Base-by-base conservation (phyloP, 2,797 vertebrate genomes). In the Liasis olivaceus region DNA sequence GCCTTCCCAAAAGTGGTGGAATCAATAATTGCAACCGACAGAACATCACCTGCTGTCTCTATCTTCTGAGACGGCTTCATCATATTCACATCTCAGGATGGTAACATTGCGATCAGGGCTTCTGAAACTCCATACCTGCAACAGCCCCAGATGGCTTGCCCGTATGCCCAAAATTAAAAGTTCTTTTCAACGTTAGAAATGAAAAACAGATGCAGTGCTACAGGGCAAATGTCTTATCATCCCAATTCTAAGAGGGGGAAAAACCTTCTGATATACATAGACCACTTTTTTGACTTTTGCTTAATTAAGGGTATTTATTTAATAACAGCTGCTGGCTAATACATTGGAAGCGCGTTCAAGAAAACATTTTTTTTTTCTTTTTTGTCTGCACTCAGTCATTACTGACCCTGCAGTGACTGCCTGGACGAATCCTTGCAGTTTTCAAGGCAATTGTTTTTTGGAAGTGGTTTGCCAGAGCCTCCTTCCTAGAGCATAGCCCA, bases 291-390 rank as follows among this genome's bases (percentile, higher is more conserved):
- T 95, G 94, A 95, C 88, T 91, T 56, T 85, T 87, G 54, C 92
- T 95, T 96, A 93, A 90, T 94, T 95, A 96, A 95, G 93, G 93
- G 88, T 91, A 89, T 85, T 77, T 93, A 92, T 85, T 95, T 95
- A 96, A 91, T 47, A 77, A 95, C 91, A 96, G 93, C 94, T 89
- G 26, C 1, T 0, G 92, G 94, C 93, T 94, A 47, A 4, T 93
- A 69, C 93, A 93, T 97, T 94, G 95, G 92, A 56, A 89, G 94
- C 94, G 47, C 85, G 59, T 59, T 28, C 26, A 42, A 89, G 26
- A 42, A 62, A 59, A 59, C 42, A 72, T 20, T n/a, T n/a, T n/a
- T n/a, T n/a, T n/a, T n/a, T n/a, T n/a, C n/a, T n/a, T n/a, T n/a
- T n/a, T n/a, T n/a, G n/a, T n/a, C n/a, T n/a, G n/a, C n/a, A n/a